phyloP scores from a whole-genome alignment of 23 tunicate species.

The Ciona savignyi region DNA sequence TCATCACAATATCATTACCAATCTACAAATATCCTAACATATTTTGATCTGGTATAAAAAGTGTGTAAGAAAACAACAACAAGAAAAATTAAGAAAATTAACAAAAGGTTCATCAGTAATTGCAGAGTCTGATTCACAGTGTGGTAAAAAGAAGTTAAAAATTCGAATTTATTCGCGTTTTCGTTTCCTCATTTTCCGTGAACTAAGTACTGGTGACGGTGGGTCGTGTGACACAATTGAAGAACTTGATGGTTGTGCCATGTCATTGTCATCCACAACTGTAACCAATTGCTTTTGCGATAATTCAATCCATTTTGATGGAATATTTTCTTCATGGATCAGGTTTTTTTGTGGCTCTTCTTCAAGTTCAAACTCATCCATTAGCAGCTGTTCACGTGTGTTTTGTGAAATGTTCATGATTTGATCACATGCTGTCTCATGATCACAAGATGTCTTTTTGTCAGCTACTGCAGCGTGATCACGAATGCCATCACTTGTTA shows the following conservation, averaged over 20 bases:
- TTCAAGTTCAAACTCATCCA: not conserved
- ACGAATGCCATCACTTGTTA: not conserved
- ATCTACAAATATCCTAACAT: no score
- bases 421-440: not conserved
- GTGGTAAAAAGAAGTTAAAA: no score
- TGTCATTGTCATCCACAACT: not conserved
- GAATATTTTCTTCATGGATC: not conserved
- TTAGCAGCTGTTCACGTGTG: not conserved
- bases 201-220: not conserved
- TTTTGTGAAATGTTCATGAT: not conserved
- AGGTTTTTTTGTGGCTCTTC: not conserved
- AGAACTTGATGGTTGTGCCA: not conserved
- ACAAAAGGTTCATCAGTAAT: no score
- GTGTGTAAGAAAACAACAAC: no score
- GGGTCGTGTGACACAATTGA: not conserved
- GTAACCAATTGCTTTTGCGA: not conserved
- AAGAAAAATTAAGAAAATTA: no score
- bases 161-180: no score
- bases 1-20: no score
- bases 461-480: no score
- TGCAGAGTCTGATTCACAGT: no score
- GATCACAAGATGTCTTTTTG: no score
- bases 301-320: not conserved
- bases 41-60: no score
- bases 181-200: not conserved